These are phyloP conservation scores for Lepidothrix coronata DNA, from an alignment of 2,113 vertebrate genomes.

Conservation along the genomic window DNA sequence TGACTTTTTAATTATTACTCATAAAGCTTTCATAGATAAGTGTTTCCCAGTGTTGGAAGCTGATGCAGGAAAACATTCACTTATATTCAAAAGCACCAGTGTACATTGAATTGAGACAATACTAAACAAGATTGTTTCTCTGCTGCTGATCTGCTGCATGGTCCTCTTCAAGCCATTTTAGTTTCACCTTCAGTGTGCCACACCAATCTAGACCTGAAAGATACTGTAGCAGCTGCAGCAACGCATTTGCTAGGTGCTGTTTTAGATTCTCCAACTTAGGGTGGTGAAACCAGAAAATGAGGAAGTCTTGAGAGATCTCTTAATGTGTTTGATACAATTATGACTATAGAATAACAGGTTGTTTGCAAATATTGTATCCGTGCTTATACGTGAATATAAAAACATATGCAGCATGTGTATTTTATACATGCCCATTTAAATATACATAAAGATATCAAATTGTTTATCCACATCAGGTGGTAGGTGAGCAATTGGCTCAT, in stretches of 20 bases:
- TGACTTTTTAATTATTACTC: neutral
- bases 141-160: neutral
- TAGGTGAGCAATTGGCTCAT: neutral
- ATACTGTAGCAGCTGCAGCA: neutral
- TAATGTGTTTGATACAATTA: neutral
- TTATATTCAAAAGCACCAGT: neutral
- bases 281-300: neutral
- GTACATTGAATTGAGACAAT: rapidly evolving
- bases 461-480: neutral
- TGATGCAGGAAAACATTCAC: neutral
- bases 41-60: neutral
- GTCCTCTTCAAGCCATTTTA: neutral
- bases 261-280: neutral
- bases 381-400: rapidly evolving
- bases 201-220: neutral
- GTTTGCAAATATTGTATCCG: neutral
- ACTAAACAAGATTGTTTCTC: rapidly evolving
- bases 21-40: neutral
- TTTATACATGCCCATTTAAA: neutral
- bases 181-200: neutral
- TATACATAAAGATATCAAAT: neutral
- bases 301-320: neutral
- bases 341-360: neutral
- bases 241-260: neutral
- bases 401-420: neutral